These are phyloP conservation scores for Chelonus formosanus DNA, from an alignment of 2,888 invertebrate genomes.

Conservation along the genomic window DNA sequence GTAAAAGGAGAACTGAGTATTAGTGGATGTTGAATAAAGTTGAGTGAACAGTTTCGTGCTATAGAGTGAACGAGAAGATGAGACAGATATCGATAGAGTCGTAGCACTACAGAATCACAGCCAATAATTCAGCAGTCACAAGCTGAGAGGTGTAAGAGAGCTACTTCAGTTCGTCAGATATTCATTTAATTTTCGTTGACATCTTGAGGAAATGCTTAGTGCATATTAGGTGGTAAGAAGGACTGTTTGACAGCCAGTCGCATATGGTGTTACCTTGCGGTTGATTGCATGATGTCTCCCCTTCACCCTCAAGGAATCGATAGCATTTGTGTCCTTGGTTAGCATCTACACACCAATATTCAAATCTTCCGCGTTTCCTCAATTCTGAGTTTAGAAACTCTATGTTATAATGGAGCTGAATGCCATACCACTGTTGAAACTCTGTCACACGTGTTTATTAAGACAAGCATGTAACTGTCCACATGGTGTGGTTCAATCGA, in stretches of 20 bases:
- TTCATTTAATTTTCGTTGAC: background rate
- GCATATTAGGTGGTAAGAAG: slow-evolving; percentile 51
- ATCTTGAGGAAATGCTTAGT: slow-evolving; percentile 28
- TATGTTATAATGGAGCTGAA: slow-evolving; percentile 5
- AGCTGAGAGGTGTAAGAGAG: too few species aligned
- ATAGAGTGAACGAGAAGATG: too few species aligned
- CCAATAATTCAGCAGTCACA: too few species aligned
- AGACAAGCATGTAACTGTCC: background rate
- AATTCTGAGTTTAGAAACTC: background rate
- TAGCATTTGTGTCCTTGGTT: slow-evolving; percentile 49
- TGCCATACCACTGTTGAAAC: slow-evolving; percentile 18
- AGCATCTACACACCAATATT: slow-evolving; percentile 36
- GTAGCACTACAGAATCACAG: too few species aligned
- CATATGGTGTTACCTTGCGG: slow-evolving; percentile 47
- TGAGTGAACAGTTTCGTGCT: too few species aligned
- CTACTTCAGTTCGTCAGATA: too few species aligned
- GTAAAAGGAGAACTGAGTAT: too few species aligned
- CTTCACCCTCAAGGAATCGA: slow-evolving; percentile 51
- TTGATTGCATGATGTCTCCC: slow-evolving; percentile 50
- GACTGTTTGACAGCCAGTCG: slow-evolving; percentile 51
- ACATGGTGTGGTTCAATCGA: too few species aligned
- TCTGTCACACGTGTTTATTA: background rate
- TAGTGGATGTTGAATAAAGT: too few species aligned
- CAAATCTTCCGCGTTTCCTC: slow-evolving; percentile 33
- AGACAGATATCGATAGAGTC: too few species aligned